Evolutionary conservation across 2,797 vertebrate species (phyloP).

Genomic region (Bufotes viridis): DNA sequence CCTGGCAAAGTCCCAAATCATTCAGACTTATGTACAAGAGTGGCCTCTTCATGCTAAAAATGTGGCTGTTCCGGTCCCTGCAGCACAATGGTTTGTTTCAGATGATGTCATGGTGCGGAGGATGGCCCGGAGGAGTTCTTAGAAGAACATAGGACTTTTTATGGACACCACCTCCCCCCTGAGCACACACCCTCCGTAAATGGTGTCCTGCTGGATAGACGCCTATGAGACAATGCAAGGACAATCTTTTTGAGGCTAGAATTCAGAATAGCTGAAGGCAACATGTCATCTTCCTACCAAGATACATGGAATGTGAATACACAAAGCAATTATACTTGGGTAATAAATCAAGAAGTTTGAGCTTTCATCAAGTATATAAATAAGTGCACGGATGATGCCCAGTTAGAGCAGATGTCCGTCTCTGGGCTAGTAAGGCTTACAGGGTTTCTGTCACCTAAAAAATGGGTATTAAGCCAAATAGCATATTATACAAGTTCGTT

Average conservation of each 20-base stretch:
- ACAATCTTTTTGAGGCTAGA: constrained; percentile 20
- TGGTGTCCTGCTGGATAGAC: constrained; percentile 64
- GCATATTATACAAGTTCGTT: too few species aligned
- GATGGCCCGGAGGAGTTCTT: constrained; percentile 75
- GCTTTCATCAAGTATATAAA: background rate
- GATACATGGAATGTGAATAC: background rate
- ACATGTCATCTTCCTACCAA: background rate
- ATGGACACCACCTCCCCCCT: constrained; percentile 67
- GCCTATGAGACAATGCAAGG: constrained; percentile 24
- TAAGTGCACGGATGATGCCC: background rate
- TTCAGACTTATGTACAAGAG: constrained; percentile 34
- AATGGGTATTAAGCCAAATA: too few species aligned
- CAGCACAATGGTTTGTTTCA: constrained; percentile 74
- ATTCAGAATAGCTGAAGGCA: constrained; percentile 14
- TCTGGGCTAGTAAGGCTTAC: too few species aligned
- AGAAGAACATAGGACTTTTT: constrained; percentile 76
- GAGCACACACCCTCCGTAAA: constrained; percentile 63
- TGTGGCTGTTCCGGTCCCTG: constrained; percentile 63
- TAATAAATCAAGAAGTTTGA: background rate
- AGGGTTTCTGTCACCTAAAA: too few species aligned
- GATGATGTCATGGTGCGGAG: constrained; percentile 73
- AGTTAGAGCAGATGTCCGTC: too few species aligned
- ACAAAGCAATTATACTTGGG: background rate
- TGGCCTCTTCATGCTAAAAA: constrained; percentile 63
- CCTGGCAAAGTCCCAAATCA: constrained; percentile 41